Conservation (phyloP, 1,140 invertebrate genomes). For the Hyposmocoma kahamanoa region DNA sequence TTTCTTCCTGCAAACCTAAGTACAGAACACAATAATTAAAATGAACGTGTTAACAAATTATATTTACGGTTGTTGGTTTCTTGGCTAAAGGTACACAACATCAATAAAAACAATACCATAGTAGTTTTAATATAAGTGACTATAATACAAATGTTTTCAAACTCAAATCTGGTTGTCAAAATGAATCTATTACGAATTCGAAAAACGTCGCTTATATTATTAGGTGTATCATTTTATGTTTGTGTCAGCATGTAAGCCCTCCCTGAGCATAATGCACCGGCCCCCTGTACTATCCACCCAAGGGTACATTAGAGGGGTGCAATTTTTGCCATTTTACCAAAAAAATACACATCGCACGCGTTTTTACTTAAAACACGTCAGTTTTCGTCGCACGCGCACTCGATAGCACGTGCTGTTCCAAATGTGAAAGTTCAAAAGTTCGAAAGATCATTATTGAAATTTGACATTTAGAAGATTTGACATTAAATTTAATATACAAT, state of each 20-base stretch:
- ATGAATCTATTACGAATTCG: background rate
- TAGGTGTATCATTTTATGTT: background rate
- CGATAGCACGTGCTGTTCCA: slow-evolving; percentile 32
- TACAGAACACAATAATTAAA: too few relatives aligned
- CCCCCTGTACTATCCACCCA: slow-evolving; percentile 11
- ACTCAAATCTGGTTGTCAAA: background rate
- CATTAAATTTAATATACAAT: too few relatives aligned
- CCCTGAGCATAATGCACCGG: slow-evolving; percentile 51
- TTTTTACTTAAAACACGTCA: slow-evolving; percentile 66
- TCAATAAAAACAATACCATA: background rate
- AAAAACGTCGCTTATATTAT: background rate
- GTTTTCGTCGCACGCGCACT: slow-evolving; percentile 56
- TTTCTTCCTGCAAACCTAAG: too few relatives aligned
- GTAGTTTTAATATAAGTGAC: background rate
- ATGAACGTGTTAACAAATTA: too few relatives aligned
- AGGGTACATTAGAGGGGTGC: slow-evolving; percentile 27
- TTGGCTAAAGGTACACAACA: too few relatives aligned
- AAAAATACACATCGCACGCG: slow-evolving; percentile 52
- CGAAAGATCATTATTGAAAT: too few relatives aligned
- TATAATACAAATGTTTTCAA: background rate
- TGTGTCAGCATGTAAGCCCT: slow-evolving; percentile 36
- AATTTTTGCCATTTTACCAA: slow-evolving; percentile 64
- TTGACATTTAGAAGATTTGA: too few relatives aligned
- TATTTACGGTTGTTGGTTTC: too few relatives aligned
- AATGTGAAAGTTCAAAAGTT: background rate